Conservation (phyloP, 2,797 vertebrate genomes). For the Cryptoblepharus egeriae region DNA sequence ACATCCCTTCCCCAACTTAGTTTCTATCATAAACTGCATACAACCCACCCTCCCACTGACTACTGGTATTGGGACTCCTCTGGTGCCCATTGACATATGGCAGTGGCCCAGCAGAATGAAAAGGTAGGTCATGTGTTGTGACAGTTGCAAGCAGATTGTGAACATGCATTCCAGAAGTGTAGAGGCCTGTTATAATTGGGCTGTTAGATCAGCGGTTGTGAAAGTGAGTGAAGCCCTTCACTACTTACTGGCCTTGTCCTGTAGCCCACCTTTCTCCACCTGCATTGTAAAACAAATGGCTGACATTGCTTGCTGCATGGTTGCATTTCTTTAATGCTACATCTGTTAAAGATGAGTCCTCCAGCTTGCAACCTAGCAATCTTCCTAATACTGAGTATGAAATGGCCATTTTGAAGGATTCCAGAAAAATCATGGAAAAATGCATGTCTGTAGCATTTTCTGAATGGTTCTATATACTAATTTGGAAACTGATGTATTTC, state of each 20-base stretch:
- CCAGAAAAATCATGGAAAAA: slow-evolving; percentile 14
- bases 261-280: not conserved
- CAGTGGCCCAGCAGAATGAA: too few species aligned
- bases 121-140: too few species aligned
- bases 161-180: too few species aligned
- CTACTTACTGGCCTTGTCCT: not conserved
- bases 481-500: slow-evolving; percentile 68
- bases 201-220: not conserved
- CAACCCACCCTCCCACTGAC: too few species aligned
- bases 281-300: not conserved
- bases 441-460: slow-evolving; percentile 65
- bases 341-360: not conserved
- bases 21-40: too few species aligned
- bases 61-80: too few species aligned
- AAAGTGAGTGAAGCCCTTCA: not conserved
- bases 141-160: too few species aligned
- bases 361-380: not conserved
- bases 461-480: slow-evolving; percentile 70
- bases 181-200: too few species aligned
- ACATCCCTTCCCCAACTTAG: too few species aligned
- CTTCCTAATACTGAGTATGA: not conserved
- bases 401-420: too few species aligned
- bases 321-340: not conserved
- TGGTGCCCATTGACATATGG: too few species aligned
- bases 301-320: too few species aligned